Base-by-base conservation (phyloP, 2,888 invertebrate genomes). In the Ephialtes manifestator region DNA sequence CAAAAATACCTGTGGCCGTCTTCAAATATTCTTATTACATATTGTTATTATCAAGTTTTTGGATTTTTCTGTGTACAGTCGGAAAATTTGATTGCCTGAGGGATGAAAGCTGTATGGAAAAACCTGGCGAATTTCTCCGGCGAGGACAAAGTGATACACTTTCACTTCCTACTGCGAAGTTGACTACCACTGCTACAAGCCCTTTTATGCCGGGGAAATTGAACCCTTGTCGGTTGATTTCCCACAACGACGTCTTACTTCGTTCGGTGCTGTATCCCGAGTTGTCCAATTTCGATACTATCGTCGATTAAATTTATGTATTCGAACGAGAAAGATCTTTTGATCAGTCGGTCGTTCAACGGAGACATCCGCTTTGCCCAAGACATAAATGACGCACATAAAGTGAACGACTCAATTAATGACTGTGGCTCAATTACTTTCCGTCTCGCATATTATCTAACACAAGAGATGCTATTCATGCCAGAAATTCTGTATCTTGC, bases 171-270 rank as follows among this genome's bases (percentile, higher is more conserved):
- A 20, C 72, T 31, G 8, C 65, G 51, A 51, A 35, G 48, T 39
- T 53, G 35, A 63, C 65, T 51, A 24, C 20, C 10, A 18, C 48
- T 48, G 31, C 31, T 15, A 8, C 7, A 67, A 72, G 83, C 58
- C 74, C 77, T 78, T 84, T 86, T 84, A 24, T 28, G 78, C 81
- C 71, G 81, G 85, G 83, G 84, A 87, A 87, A 87, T 87, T 87
- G 84, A 85, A 84, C 72, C 60, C 48, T 68, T 75, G 68, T 76
- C 85, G 81, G 71, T 86, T 87, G 87, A 87, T 87, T 87, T 87
- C 85, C 86, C 85, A 85, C 75, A 83, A 85, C 79, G 84, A 77
- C 83, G 67, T 24, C 71, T 79, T 68, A 75, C 67, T 31, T 60
- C 46, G n/a, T 39, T 31, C 8, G 24, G 24, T 3, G 24, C 35